These are phyloP conservation scores for Passerculus sandwichensis DNA, from an alignment of 2,797 vertebrate species.

Conservation along the genomic window DNA sequence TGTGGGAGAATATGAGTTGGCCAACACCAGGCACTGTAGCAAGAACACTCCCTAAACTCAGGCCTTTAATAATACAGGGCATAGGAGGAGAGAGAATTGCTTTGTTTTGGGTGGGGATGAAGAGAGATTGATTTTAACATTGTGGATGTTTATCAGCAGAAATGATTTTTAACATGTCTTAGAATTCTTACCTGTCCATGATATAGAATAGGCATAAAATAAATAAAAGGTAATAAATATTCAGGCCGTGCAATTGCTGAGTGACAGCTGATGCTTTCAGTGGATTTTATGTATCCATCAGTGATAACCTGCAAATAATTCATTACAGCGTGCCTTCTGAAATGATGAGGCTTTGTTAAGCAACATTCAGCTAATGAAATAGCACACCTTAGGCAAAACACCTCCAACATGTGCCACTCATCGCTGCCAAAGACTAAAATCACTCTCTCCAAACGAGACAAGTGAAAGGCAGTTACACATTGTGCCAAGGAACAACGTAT, in stretches of 20 bases:
- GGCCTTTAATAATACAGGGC: neutral
- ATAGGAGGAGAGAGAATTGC: neutral
- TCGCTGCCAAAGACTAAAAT: neutral
- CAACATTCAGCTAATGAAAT: conserved; percentile 34
- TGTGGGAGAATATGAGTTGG: neutral
- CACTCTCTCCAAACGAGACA: neutral
- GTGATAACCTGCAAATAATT: conserved; percentile 27
- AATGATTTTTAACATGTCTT: neutral
- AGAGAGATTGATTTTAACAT: conserved; percentile 10
- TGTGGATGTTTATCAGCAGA: neutral
- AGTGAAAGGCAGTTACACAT: neutral
- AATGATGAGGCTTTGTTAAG: neutral
- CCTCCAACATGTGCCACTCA: conserved; percentile 3
- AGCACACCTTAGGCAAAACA: conserved; percentile 34
- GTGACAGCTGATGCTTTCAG: conserved; percentile 2
- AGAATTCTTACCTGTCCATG: neutral
- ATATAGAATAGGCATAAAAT: neutral
- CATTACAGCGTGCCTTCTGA: neutral
- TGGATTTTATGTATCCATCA: conserved; percentile 27
- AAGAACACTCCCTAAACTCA: neutral
- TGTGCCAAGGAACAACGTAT: neutral
- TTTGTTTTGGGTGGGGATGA: neutral
- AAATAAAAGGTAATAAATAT: conserved; percentile 54
- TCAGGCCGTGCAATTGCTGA: neutral
- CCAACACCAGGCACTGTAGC: neutral